Conservation (phyloP, 1,140 invertebrate genomes). For the Gryllus bimaculatus region DNA sequence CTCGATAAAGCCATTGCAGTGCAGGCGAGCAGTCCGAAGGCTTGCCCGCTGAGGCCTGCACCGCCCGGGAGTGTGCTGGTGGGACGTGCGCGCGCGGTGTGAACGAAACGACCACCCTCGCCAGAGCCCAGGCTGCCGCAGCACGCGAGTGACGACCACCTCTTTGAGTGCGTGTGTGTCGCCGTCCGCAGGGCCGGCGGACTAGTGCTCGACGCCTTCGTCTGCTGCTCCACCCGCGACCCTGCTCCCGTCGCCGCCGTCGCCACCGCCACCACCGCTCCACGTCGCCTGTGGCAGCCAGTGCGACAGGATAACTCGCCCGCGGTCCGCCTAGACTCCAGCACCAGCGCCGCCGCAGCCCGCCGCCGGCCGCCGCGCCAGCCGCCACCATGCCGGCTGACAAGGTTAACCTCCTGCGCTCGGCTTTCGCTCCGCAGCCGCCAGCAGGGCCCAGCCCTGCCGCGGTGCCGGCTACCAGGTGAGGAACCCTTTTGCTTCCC, state of each 20-base stretch:
- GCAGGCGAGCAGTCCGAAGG: background rate
- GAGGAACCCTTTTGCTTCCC: background rate
- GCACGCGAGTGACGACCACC: background rate
- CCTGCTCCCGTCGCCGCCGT: too few species aligned
- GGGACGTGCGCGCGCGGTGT: background rate
- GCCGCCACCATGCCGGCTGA: background rate
- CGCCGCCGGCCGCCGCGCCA: background rate
- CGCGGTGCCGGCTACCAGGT: background rate
- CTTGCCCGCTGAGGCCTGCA: background rate
- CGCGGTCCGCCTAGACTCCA: background rate
- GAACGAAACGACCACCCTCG: background rate
- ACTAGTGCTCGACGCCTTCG: background rate
- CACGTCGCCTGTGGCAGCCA: background rate
- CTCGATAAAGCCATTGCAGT: slow-evolving; percentile 3
- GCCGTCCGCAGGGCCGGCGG: background rate
- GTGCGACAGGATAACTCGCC: background rate
- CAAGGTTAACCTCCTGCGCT: background rate
- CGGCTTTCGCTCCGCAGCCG: background rate
- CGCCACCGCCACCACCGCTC: too few species aligned
- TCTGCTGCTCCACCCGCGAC: background rate
- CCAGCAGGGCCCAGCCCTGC: background rate
- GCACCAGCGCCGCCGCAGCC: background rate
- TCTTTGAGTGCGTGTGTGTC: background rate
- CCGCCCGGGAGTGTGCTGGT: background rate
- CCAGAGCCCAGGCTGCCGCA: background rate